phyloP scores from a whole-genome alignment of 2,888 invertebrate genomes.

The Drosophila merina region DNA sequence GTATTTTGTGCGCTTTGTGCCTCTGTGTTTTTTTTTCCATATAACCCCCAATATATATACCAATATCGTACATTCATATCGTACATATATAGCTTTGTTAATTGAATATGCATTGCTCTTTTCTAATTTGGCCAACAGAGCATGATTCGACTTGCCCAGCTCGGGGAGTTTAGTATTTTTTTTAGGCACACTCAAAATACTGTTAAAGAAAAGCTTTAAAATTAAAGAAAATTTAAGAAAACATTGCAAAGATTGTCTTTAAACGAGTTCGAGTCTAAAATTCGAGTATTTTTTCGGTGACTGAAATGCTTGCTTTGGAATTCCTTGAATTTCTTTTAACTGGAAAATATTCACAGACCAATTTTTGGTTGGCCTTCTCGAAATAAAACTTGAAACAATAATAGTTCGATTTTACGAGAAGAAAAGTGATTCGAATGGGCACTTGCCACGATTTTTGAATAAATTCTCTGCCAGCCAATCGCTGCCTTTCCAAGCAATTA shows the following conservation, averaged over 20 bases:
- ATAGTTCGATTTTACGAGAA: background rate
- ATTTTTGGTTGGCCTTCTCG: no score
- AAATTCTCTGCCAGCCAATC: slow-evolving; percentile 7
- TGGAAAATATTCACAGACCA: no score
- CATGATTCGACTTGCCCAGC: slow-evolving; percentile 25
- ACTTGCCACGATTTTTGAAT: background rate
- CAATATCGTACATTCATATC: no score
- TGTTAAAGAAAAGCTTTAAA: no score
- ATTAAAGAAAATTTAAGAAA: no score
- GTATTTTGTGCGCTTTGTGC: slow-evolving; percentile 26
- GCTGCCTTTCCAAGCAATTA: slow-evolving; percentile 62
- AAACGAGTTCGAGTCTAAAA: no score
- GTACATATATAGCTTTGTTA: slow-evolving; percentile 48
- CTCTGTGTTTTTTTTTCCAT: slow-evolving; percentile 14
- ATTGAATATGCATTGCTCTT: slow-evolving; percentile 67
- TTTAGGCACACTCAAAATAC: background rate
- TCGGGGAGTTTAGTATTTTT: slow-evolving; percentile 5
- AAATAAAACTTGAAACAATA: no score
- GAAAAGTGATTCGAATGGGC: background rate
- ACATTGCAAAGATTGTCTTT: no score
- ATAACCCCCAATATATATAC: slow-evolving; percentile 11
- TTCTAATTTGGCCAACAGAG: slow-evolving; percentile 50
- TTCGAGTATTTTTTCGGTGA: no score
- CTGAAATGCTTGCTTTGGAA: no score
- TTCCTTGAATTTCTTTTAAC: no score